phyloP scores from a whole-genome alignment of 2,797 vertebrate genomes.

The Sylvia borin region DNA sequence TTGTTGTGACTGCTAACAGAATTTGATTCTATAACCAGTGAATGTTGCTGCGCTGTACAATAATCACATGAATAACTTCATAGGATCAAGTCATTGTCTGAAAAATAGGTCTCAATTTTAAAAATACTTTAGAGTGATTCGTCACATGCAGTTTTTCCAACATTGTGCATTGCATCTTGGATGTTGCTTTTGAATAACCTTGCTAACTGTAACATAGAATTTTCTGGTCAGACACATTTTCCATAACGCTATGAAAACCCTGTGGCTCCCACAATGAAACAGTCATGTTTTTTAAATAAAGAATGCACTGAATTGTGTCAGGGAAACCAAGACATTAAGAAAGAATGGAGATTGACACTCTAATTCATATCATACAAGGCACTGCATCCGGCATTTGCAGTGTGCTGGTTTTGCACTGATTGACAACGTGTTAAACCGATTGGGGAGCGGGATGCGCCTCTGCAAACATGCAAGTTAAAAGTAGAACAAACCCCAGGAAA shows the following conservation, averaged over 20 bases:
- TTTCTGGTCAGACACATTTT: background rate
- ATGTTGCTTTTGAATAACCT: background rate
- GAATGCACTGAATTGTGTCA: background rate
- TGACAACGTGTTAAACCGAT: background rate
- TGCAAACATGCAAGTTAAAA: background rate
- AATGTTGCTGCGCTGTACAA: background rate
- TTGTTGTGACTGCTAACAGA: background rate
- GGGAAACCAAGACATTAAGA: background rate
- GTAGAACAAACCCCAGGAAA: too few species aligned
- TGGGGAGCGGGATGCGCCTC: background rate
- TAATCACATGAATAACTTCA: background rate
- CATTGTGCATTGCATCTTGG: background rate
- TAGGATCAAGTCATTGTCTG: background rate
- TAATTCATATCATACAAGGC: background rate
- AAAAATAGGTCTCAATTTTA: background rate
- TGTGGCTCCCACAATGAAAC: background rate
- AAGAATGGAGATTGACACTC: background rate
- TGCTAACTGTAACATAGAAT: background rate
- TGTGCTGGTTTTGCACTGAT: background rate
- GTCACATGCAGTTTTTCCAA: background rate
- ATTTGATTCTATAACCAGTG: background rate
- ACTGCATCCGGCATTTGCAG: background rate
- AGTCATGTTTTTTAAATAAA: background rate
- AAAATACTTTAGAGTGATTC: background rate
- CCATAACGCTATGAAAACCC: background rate